Conservation (phyloP, 2,888 invertebrate genomes). For the Carabus problematicus region DNA sequence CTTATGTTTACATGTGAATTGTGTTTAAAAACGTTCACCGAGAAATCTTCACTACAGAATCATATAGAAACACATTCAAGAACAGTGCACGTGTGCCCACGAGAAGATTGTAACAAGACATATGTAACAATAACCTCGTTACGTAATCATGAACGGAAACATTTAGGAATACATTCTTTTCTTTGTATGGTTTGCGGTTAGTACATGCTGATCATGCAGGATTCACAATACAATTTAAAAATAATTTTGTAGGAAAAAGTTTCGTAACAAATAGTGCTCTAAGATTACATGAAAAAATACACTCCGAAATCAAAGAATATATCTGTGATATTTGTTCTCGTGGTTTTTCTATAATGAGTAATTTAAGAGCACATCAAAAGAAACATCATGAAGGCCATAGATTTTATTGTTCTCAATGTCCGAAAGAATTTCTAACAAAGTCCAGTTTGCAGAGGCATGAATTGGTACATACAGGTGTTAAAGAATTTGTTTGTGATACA, state of each 20-base stretch:
- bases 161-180: constrained; percentile 50
- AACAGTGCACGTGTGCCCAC: constrained; percentile 45
- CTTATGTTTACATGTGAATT: constrained; percentile 35
- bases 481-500: constrained; percentile 50
- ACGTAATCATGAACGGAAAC: constrained; percentile 49
- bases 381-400: constrained; percentile 52
- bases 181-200: constrained; percentile 53
- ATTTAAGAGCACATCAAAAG: constrained; percentile 51
- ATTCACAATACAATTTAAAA: neutral
- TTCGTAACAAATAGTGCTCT: constrained; percentile 52
- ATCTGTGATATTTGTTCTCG: constrained; percentile 50
- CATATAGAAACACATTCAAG: constrained; percentile 45
- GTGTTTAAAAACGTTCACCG: constrained; percentile 44
- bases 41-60: constrained; percentile 34
- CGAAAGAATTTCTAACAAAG: constrained; percentile 50
- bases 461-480: constrained; percentile 51
- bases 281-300: constrained; percentile 53
- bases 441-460: constrained; percentile 53
- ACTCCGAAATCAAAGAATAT: constrained; percentile 49
- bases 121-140: constrained; percentile 48
- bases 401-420: constrained; percentile 53
- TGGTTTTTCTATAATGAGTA: constrained; percentile 51
- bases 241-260: constrained; percentile 49
- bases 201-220: constrained; percentile 24
- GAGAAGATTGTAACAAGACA: constrained; percentile 48